These are phyloP conservation scores for Pseudococcus viburni DNA, from an alignment of 2,888 invertebrate species.

Conservation along the genomic window DNA sequence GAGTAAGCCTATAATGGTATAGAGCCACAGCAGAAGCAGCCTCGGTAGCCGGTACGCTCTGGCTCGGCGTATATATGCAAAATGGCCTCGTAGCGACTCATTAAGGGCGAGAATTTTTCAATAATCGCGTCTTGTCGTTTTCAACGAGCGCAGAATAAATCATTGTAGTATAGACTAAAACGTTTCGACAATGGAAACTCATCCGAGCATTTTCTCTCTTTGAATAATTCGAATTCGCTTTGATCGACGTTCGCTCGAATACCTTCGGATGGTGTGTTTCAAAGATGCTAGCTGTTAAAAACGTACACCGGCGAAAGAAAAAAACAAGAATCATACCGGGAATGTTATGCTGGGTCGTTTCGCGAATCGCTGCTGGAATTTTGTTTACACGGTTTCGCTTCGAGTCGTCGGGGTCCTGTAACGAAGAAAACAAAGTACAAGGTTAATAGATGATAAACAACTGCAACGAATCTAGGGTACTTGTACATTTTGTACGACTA, in stretches of 20 bases:
- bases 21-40: background rate
- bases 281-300: background rate
- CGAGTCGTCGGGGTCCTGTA: background rate
- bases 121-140: conserved; percentile 23
- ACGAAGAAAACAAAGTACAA: too few species aligned
- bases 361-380: background rate
- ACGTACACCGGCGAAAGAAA: background rate
- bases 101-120: conserved; percentile 16
- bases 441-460: too few species aligned
- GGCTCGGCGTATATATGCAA: background rate
- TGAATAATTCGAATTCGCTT: conserved; percentile 30
- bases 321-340: background rate
- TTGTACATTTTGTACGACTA: too few species aligned
- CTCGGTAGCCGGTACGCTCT: background rate
- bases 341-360: background rate
- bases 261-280: background rate
- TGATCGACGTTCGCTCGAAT: conserved; percentile 37
- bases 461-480: too few species aligned
- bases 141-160: conserved; percentile 1
- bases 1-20: background rate
- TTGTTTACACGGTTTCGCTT: background rate
- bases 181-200: conserved; percentile 9
- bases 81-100: background rate
- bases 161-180: background rate
- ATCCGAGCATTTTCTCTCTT: background rate